Evolutionary conservation across 2,888 invertebrate genomes (phyloP).

Genomic region (Dioctria linearis): DNA sequence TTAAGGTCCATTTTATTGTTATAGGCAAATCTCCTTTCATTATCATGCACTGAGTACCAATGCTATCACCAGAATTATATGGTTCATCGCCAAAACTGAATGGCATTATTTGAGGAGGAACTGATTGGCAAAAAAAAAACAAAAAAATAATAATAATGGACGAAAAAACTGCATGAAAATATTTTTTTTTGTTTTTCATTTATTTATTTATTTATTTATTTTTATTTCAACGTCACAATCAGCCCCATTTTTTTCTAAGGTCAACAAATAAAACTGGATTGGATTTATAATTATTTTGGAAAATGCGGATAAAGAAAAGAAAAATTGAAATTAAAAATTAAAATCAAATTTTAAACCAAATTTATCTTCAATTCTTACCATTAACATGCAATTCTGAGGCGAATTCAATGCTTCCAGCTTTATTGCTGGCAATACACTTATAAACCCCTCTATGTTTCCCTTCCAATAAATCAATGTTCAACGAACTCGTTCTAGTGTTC

Average conservation of each 20-base stretch:
- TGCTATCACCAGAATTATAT: slow-evolving; percentile 79
- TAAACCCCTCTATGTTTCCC: slow-evolving; percentile 77
- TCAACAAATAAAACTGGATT: background rate
- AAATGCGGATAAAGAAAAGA: background rate
- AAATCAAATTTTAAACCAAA: background rate
- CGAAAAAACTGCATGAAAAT: too few species aligned
- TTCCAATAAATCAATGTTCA: slow-evolving; percentile 72
- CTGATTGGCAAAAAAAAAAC: slow-evolving; percentile 67
- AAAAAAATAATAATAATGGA: background rate
- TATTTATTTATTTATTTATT: too few species aligned
- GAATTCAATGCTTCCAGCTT: slow-evolving; percentile 77
- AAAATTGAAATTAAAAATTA: slow-evolving; percentile 23
- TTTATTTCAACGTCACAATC: too few species aligned
- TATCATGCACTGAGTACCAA: slow-evolving; percentile 80
- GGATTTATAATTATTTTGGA: background rate
- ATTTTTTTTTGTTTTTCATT: too few species aligned
- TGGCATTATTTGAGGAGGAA: slow-evolving; percentile 77
- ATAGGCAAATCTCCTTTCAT: slow-evolving; percentile 86
- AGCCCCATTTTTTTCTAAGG: too few species aligned
- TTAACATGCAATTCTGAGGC: slow-evolving; percentile 74
- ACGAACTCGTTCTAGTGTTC: slow-evolving; percentile 72
- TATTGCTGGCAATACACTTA: slow-evolving; percentile 80
- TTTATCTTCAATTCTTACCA: slow-evolving; percentile 66
- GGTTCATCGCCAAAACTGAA: slow-evolving; percentile 82
- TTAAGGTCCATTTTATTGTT: slow-evolving; percentile 80